These are phyloP conservation scores for Coregonus sp. DNA, from an alignment of 2,797 vertebrate genomes.

Conservation along the genomic window DNA sequence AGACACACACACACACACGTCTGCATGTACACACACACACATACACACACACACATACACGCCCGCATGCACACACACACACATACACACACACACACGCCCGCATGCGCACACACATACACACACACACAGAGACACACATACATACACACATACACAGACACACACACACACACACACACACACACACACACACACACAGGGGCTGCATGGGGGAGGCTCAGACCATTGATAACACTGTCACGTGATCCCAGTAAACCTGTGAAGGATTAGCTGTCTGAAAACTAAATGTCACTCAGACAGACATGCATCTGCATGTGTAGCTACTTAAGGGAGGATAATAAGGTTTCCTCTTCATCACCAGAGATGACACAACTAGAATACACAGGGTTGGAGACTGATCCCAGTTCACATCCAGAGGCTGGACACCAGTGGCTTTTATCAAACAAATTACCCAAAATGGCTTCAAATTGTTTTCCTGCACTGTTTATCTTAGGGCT, in stretches of 20 bases:
- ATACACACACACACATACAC: too few relatives aligned
- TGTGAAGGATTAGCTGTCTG: slow-evolving; percentile 50
- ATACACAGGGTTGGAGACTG: slow-evolving; percentile 49
- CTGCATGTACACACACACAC: too few relatives aligned
- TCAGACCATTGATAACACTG: slow-evolving; percentile 38
- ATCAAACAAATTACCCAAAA: slow-evolving; percentile 71
- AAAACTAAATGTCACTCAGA: slow-evolving; percentile 41
- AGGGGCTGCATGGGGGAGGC: slow-evolving; percentile 22
- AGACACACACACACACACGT: background rate
- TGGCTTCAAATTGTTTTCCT: slow-evolving; percentile 69
- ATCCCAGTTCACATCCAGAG: slow-evolving; percentile 52
- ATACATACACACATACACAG: background rate
- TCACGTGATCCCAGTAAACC: slow-evolving; percentile 48
- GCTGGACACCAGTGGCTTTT: slow-evolving; percentile 58
- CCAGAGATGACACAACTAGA: slow-evolving; percentile 56
- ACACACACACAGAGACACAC: too few relatives aligned
- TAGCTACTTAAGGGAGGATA: slow-evolving; percentile 64
- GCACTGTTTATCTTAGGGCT: slow-evolving; percentile 77
- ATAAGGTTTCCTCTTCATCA: slow-evolving; percentile 54
- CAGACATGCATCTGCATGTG: slow-evolving; percentile 49
- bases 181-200: too few relatives aligned
- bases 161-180: too few relatives aligned
- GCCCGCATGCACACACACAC: too few relatives aligned
- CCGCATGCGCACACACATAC: too few relatives aligned
- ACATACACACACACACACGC: too few relatives aligned